Evolutionary conservation across 1,140 invertebrate genomes (phyloP).

Genomic region (Idris sp.): DNA sequence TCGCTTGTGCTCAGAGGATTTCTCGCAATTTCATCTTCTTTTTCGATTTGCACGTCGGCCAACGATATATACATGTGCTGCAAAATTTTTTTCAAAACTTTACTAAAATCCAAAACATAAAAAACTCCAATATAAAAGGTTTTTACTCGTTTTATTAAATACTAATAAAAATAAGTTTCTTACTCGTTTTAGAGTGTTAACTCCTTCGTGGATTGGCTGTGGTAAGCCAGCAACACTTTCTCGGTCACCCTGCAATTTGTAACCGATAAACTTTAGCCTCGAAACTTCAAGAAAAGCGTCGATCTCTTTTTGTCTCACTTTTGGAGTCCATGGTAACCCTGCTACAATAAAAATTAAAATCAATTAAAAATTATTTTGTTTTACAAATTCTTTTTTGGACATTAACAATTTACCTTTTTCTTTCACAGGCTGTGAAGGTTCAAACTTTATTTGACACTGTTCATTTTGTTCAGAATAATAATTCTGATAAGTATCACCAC

Average conservation of each 20-base stretch:
- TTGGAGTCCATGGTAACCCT: conserved; percentile 95
- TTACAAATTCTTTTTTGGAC: no score
- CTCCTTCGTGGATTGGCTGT: conserved; percentile 96
- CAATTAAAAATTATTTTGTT: conserved; percentile 12
- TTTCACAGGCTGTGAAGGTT: conserved; percentile 75
- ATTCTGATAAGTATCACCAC: conserved; percentile 61
- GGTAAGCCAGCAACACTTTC: conserved; percentile 94
- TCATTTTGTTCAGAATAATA: conserved; percentile 70
- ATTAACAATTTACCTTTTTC: conserved; percentile 66
- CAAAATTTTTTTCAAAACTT: no score
- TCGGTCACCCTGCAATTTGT: conserved; percentile 89
- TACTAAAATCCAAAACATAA: no score
- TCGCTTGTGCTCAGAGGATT: conserved; percentile 85
- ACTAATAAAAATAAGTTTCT: no score
- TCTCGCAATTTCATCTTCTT: conserved; percentile 89
- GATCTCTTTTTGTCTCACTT: conserved; percentile 96
- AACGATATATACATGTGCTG: conserved; percentile 92
- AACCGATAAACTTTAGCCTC: conserved; percentile 96
- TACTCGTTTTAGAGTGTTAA: conserved; percentile 92
- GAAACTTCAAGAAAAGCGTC: conserved; percentile 94
- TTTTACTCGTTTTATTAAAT: no score
- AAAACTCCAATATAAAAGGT: no score
- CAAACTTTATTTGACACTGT: conserved; percentile 71
- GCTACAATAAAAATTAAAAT: no score
- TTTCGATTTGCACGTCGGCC: conserved; percentile 89